A percentile compares a stretch with the other conserved stretches of the same genome.
Evolutionary conservation across 2,888 invertebrate genomes (phyloP).

Genomic region (Oxyteleia sp.): DNA sequence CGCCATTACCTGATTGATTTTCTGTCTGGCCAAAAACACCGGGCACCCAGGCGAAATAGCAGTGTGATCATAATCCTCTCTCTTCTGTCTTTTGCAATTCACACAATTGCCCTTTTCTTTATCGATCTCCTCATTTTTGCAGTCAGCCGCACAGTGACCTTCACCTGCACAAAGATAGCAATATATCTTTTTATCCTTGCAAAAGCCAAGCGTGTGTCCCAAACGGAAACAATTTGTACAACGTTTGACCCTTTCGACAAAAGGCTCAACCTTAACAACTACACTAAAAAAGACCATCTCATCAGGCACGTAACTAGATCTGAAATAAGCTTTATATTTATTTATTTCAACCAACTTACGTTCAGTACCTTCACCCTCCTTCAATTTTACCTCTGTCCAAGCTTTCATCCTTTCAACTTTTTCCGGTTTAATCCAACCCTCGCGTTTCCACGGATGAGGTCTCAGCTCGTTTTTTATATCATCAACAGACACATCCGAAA

Average conservation of each 20-base stretch:
- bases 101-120: neutral
- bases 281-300: constrained; percentile 8
- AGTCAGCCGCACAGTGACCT: neutral
- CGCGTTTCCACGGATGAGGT: neutral
- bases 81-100: neutral
- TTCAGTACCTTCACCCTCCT: neutral
- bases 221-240: constrained; percentile 8
- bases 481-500: neutral
- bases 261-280: neutral
- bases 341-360: constrained; percentile 8
- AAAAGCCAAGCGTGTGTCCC: neutral
- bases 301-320: neutral
- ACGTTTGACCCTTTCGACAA: constrained; percentile 4
- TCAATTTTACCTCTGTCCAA: neutral
- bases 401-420: constrained; percentile 24
- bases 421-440: constrained; percentile 7
- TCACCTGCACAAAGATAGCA: constrained; percentile 3
- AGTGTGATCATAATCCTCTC: neutral
- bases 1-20: constrained; percentile 12
- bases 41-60: neutral
- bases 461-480: neutral
- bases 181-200: constrained; percentile 6
- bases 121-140: neutral
- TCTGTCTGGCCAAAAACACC: neutral
- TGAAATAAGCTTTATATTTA: constrained; percentile 19